Conservation (phyloP, 2,797 vertebrate genomes). For the Pelodytes ibericus region DNA sequence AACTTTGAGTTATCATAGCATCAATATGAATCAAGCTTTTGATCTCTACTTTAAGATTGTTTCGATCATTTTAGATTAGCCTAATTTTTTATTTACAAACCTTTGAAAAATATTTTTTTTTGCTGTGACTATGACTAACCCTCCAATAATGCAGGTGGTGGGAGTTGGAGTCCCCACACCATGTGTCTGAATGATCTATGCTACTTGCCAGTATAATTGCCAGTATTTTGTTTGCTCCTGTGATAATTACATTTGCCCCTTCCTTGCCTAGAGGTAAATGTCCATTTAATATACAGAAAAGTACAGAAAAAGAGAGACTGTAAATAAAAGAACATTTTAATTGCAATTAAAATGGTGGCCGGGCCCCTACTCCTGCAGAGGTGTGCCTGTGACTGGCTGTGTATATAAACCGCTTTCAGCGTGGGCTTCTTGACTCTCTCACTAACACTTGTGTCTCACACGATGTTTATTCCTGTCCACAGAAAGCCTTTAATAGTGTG, state of each 20-base stretch:
- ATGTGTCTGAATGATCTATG: not conserved
- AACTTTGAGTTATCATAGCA: too few relatives aligned
- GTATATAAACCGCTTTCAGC: slow-evolving; percentile 36
- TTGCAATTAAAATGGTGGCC: slow-evolving; percentile 42
- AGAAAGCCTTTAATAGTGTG: slow-evolving; percentile 51
- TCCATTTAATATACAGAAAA: slow-evolving; percentile 32
- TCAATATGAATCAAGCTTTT: too few relatives aligned
- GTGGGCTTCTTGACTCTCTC: slow-evolving; percentile 51
- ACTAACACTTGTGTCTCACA: slow-evolving; percentile 52
- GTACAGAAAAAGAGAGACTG: slow-evolving; percentile 20
- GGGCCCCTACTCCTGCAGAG: slow-evolving; percentile 29
- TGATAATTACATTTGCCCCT: slow-evolving; percentile 28
- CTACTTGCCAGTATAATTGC: slow-evolving; percentile 32
- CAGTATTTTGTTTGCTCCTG: slow-evolving; percentile 2
- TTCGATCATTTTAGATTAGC: too few relatives aligned
- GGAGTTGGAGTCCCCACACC: too few relatives aligned
- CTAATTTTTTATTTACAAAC: too few relatives aligned
- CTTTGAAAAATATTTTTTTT: too few relatives aligned
- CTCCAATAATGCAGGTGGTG: too few relatives aligned
- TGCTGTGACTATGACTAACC: too few relatives aligned
- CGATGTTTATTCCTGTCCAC: slow-evolving; percentile 55
- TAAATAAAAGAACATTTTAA: slow-evolving; percentile 38
- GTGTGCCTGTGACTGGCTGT: slow-evolving; percentile 41
- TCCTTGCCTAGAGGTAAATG: slow-evolving; percentile 23
- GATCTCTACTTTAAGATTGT: too few relatives aligned